phyloP scores from a whole-genome alignment of 1,140 invertebrate genomes.

The Dendroctonus valens region DNA sequence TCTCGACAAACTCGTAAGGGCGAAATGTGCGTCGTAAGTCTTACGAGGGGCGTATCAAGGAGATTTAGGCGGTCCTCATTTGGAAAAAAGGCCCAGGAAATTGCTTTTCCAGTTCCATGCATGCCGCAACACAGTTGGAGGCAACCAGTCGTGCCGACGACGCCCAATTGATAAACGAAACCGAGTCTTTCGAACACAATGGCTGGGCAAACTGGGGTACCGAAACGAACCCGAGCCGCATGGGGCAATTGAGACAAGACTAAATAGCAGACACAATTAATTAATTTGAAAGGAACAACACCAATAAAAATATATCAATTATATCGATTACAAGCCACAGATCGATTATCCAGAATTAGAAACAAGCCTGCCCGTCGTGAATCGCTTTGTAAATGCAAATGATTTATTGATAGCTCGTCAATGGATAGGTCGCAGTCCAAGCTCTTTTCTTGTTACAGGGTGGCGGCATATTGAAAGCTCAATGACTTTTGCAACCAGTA shows the following conservation, averaged over 20 bases:
- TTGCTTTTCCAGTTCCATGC: background rate
- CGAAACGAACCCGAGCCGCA: too few relatives aligned
- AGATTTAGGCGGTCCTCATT: constrained; percentile 22
- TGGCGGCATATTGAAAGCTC: too few relatives aligned
- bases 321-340: constrained; percentile 24
- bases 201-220: too few relatives aligned
- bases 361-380: constrained; percentile 25
- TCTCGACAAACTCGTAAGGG: constrained; percentile 29
- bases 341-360: constrained; percentile 30
- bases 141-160: too few relatives aligned
- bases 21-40: constrained; percentile 5
- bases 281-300: constrained; percentile 28
- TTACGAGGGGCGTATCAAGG: constrained; percentile 12
- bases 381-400: constrained; percentile 30
- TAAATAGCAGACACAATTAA: constrained; percentile 30
- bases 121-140: too few relatives aligned
- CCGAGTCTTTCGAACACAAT: too few relatives aligned
- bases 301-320: constrained; percentile 31
- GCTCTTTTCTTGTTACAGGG: too few relatives aligned
- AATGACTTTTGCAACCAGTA: too few relatives aligned
- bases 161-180: too few relatives aligned
- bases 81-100: constrained; percentile 19
- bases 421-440: background rate
- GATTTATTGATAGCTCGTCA: constrained; percentile 28
- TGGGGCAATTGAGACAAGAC: constrained; percentile 14